A percentile compares a stretch with the other conserved stretches of the same genome.
These are phyloP conservation scores for Saccopteryx bilineata DNA, from an alignment of 2,113 vertebrate species.

Conservation along the genomic window DNA sequence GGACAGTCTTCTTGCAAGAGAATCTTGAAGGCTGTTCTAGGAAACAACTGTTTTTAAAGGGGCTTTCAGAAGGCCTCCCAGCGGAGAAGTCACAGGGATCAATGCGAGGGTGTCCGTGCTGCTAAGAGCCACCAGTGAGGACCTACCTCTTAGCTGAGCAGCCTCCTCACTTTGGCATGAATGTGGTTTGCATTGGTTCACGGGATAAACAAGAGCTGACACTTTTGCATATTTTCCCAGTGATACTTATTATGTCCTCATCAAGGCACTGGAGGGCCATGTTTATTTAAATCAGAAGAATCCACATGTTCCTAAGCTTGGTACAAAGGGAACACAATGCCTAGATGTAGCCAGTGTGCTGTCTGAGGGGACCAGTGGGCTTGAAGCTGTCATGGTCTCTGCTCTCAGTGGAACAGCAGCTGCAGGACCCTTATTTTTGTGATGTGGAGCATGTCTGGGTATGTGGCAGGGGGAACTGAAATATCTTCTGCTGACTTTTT, in stretches of 20 bases:
- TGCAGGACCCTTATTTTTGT: constrained; percentile 86
- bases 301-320: background rate
- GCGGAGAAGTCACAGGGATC: background rate
- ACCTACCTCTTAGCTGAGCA: background rate
- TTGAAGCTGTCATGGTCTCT: constrained; percentile 31
- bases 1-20: constrained; percentile 23
- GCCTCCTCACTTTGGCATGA: background rate
- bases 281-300: constrained; percentile 65
- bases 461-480: constrained; percentile 86
- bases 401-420: constrained; percentile 82
- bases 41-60: background rate
- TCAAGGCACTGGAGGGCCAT: background rate
- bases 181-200: constrained; percentile 50
- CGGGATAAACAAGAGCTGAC: constrained; percentile 68
- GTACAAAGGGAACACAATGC: background rate
- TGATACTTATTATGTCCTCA: constrained; percentile 58
- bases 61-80: background rate
- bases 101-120: background rate
- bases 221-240: constrained; percentile 71
- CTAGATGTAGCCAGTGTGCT: background rate
- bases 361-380: background rate
- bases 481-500: constrained; percentile 85
- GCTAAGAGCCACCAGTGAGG: background rate
- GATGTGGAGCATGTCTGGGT: constrained; percentile 76
- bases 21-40: background rate